Conservation (phyloP, 2,113 vertebrate genomes). For the Myotis brandtii region DNA sequence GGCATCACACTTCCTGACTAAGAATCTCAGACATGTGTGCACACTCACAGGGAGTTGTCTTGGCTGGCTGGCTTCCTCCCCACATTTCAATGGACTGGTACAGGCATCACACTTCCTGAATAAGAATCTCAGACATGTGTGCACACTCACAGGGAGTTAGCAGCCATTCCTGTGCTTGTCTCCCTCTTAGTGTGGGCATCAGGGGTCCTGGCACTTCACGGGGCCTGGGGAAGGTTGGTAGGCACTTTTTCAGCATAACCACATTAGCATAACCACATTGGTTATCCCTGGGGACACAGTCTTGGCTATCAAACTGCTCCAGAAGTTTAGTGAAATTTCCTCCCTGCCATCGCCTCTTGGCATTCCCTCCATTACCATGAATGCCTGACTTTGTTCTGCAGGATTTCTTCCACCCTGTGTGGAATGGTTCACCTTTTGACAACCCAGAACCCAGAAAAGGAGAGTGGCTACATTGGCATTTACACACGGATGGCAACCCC, state of each 20-base stretch:
- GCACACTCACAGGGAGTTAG: not conserved
- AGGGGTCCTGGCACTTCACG: constrained; percentile 28
- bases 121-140: not conserved
- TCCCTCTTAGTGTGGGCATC: constrained; percentile 8
- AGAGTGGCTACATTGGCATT: not conserved
- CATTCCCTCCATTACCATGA: not conserved
- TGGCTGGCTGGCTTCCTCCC: not conserved
- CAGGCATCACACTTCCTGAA: not conserved
- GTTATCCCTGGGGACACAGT: constrained; percentile 23
- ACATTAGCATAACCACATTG: not conserved
- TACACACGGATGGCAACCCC: not conserved
- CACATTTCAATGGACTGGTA: not conserved
- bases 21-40: not conserved
- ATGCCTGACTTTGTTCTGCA: constrained; percentile 32
- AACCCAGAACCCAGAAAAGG: not conserved
- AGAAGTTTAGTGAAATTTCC: constrained; percentile 21
- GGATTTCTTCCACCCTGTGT: not conserved
- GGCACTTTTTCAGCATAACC: not conserved
- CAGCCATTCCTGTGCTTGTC: not conserved
- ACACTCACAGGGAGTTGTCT: not conserved
- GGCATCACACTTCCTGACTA: not conserved
- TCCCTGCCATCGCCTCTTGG: constrained; percentile 21
- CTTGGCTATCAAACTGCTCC: not conserved
- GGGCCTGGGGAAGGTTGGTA: not conserved
- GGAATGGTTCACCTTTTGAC: constrained; percentile 12